Base-by-base conservation (phyloP, 1,140 invertebrate genomes). In the Eciton burchellii region DNA sequence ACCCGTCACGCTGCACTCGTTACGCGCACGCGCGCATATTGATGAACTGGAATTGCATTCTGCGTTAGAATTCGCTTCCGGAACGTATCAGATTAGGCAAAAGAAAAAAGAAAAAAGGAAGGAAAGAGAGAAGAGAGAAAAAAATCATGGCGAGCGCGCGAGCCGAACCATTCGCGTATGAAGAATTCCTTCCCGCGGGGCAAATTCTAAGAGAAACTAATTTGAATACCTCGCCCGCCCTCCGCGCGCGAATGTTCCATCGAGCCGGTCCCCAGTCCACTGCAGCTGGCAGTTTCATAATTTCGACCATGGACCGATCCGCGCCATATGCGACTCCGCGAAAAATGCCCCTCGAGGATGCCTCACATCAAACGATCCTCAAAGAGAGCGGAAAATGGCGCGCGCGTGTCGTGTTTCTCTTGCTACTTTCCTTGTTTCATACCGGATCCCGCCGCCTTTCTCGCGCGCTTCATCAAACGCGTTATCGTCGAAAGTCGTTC, bases 321-420 rank as follows among this genome's bases (percentile, higher is more conserved):
- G 45, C 62, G 49, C 24, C 49, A 79, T 79, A 57, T n/a, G n/a
- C 74, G 24, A 79, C 68, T 79, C 63, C n/a, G 43, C n/a, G 47
- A 56, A 79, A 35, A 79, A 79, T 49, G 56, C 56, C 63, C 62
- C 24, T 70, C 35, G 49, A 21, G 52, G 35, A 79, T 43, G 49
- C 63, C 68, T 79, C 68, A 79, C 56, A 79, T 56, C 74, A 79
- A 35, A 56, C 63, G 63, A 79, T 79, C 74, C 45, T 79, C 74
- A 79, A 79, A 79, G 74, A 79, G 74, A 79, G 74, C 63, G 74
- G 63, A 79, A 79, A 79, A 70, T 79, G 68, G 49, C 62, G 21
- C 35, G 12, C 35, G 12, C 35, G 47, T 56, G 11, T 21, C 57
- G 63, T 79, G 56, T 79, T 62, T 68, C 68, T n/a, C 12, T n/a